Base-by-base conservation (phyloP, 1,140 invertebrate species). In the Cylas formicarius region DNA sequence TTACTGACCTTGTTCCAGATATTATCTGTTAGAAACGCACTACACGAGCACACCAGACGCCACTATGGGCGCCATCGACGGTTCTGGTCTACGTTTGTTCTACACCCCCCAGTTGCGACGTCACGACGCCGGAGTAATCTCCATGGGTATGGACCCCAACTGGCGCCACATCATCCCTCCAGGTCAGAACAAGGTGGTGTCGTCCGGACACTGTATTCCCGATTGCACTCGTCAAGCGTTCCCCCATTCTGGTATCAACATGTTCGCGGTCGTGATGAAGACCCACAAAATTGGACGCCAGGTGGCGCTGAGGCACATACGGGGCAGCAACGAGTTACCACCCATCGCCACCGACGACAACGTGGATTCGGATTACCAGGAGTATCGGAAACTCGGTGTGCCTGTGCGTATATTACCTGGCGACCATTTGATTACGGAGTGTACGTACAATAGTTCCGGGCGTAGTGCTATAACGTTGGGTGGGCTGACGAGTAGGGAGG, bases 91-190 rank as follows among this genome's bases (percentile, higher is more conserved):
- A 31, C 69, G 77, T 60, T 64, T 84, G 40, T 72, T 75, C 57
- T 81, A 82, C 63, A 82, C 81, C 6, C 71, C 76, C 41, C 72
- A 75, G 41, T 65, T 82, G 45, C 68, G 81, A 29, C 67, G 65
- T 31, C 75, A 80, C 63, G 78, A 81, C 58, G 77, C 78, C 37
- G 80, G 80, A 10, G 75, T 81, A 24, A 66, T 82, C 46, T 81
- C 78, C 61, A 66, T 79, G 23, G 80, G 80, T 18, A 78, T 82
- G 64, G 80, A 82, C 56, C 78, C 80, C 18, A 82, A 80, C 61
- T 82, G 80, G 79, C 70, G 79, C 39, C 80, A 82, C 62, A 80
- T 82, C 50, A 81, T 82, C 53, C 80, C 80, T 21, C 80, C 80
- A 2, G 76, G 78, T 34, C 79, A 81, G 57, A 70, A 72, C 24